Evolutionary conservation across 2,113 vertebrate genomes (phyloP).

Genomic region (Aphelocoma coerulescens): DNA sequence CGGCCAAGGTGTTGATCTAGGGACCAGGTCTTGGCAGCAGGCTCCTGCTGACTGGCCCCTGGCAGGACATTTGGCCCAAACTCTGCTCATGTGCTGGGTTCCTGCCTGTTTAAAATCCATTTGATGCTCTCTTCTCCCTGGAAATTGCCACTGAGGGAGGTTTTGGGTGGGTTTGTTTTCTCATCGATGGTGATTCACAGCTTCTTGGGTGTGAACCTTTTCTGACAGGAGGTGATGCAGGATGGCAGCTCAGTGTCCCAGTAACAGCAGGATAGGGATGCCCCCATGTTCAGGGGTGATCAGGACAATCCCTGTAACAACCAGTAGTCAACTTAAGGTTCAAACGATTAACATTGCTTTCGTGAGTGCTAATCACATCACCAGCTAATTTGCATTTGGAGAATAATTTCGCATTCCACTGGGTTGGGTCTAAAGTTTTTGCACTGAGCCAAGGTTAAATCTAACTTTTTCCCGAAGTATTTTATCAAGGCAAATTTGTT

Average conservation of each 20-base stretch:
- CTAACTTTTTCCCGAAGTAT: neutral
- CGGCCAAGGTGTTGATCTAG: neutral
- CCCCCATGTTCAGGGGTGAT: fast-evolving
- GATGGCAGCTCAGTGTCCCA: neutral
- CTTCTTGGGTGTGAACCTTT: neutral
- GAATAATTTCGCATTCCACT: neutral
- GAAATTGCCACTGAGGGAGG: neutral
- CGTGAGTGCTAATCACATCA: neutral
- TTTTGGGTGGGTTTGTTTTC: neutral
- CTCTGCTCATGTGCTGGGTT: neutral
- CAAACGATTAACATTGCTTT: neutral
- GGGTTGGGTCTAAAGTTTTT: neutral
- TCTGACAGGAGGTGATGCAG: neutral
- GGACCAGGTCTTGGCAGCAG: constrained; percentile 23
- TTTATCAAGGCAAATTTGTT: neutral
- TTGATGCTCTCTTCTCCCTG: neutral
- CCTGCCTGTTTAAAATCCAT: neutral
- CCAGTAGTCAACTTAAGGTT: fast-evolving
- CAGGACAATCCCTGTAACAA: neutral
- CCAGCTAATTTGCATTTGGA: neutral
- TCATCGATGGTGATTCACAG: neutral
- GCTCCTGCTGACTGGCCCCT: constrained; percentile 28
- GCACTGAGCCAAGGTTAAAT: neutral
- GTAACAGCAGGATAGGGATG: fast-evolving
- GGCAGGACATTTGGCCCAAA: constrained; percentile 48